Evolutionary conservation across 2,113 vertebrate genomes (phyloP).

Genomic region (Isichthys henryi): DNA sequence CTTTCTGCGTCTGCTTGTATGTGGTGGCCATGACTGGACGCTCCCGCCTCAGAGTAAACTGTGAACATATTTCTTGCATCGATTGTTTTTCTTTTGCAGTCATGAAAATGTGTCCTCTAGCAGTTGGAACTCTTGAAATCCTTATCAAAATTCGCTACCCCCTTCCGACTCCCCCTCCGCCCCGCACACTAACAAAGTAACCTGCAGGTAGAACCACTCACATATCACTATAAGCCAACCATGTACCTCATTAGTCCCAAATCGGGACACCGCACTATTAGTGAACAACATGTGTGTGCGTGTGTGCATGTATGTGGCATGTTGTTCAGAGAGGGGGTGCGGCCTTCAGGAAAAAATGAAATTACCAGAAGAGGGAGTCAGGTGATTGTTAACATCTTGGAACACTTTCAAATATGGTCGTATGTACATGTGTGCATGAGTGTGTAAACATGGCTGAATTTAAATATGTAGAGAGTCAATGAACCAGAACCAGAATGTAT

Average conservation of each 20-base stretch:
- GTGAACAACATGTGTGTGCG: not conserved
- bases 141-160: not conserved
- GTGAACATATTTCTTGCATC: not conserved
- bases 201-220: too few species aligned
- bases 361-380: conserved; percentile 53
- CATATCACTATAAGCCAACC: not conserved
- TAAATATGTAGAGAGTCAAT: conserved; percentile 29
- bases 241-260: not conserved
- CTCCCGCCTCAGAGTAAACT: not conserved
- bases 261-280: not conserved
- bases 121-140: not conserved
- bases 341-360: conserved; percentile 18
- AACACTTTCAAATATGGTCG: conserved; percentile 49
- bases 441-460: conserved; percentile 50
- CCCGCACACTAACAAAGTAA: not conserved
- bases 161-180: not conserved
- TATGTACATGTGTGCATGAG: conserved; percentile 45
- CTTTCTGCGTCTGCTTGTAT: conserved; percentile 38
- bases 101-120: not conserved
- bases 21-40: not conserved
- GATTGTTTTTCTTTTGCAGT: not conserved
- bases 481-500: not conserved
- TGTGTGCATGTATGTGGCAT: not conserved
- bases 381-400: conserved; percentile 51
- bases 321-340: not conserved